These are phyloP conservation scores for Daubentonia madagascariensis DNA, from an alignment of 2,113 vertebrate genomes.

Conservation along the genomic window DNA sequence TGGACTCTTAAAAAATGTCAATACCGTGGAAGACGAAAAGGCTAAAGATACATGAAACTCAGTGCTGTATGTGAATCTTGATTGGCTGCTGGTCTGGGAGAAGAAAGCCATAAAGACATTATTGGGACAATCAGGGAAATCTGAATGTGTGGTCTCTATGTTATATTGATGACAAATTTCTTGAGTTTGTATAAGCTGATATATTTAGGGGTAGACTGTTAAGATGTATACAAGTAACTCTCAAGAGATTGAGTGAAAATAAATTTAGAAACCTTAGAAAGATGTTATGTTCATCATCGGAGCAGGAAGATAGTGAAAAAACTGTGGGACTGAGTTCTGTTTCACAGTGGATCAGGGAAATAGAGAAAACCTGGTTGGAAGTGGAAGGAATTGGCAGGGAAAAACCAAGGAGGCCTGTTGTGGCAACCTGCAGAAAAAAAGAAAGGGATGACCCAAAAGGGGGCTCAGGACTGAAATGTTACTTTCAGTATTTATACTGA, in stretches of 20 bases:
- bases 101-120: background rate
- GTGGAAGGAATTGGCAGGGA: background rate
- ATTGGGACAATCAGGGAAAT: background rate
- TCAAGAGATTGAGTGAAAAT: slow-evolving; percentile 3
- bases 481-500: background rate
- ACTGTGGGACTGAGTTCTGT: background rate
- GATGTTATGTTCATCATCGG: background rate
- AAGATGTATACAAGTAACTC: background rate
- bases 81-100: background rate
- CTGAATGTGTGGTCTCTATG: background rate
- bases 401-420: background rate
- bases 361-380: background rate
- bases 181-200: background rate
- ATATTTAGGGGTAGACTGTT: background rate
- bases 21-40: background rate
- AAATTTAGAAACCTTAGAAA: slow-evolving; percentile 28
- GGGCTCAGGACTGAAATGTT: background rate
- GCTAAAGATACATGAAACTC: background rate
- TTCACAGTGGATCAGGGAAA: background rate
- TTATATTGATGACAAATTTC: background rate
- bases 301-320: background rate
- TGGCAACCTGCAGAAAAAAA: background rate
- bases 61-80: background rate
- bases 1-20: background rate
- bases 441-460: background rate